Evolutionary conservation across 2,113 vertebrate species (phyloP).

Genomic region (Chaetodon auriga): DNA sequence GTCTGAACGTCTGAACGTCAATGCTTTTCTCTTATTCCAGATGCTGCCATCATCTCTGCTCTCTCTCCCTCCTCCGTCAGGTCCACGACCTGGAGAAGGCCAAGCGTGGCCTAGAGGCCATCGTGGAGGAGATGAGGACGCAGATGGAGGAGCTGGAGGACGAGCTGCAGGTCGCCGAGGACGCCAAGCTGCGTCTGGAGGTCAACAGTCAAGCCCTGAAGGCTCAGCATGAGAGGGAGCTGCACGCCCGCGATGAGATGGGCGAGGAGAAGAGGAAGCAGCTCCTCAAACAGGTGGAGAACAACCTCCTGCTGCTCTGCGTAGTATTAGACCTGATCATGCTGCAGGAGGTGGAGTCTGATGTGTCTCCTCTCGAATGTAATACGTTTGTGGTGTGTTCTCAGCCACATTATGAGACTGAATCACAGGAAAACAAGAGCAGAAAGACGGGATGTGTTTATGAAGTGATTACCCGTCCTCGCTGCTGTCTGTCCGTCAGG

Average conservation of each 20-base stretch:
- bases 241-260: constrained; percentile 91
- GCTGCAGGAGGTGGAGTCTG: not conserved
- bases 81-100: constrained; percentile 96
- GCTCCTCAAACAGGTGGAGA: constrained; percentile 91
- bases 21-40: not conserved
- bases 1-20: not conserved
- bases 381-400: too few species aligned
- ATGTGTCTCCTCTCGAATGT: not conserved
- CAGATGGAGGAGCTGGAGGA: constrained; percentile 96
- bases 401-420: too few species aligned
- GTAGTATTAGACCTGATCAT: not conserved
- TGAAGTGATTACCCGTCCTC: not conserved
- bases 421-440: not conserved
- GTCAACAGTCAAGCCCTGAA: constrained; percentile 94
- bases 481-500: constrained; percentile 74
- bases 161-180: constrained; percentile 93
- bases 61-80: constrained; percentile 69
- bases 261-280: constrained; percentile 93
- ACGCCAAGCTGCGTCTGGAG: constrained; percentile 93
- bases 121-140: constrained; percentile 93
- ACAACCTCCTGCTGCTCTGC: not conserved
- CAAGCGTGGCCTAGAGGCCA: constrained; percentile 91
- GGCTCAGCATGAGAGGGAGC: constrained; percentile 91
- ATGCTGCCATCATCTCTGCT: not conserved
- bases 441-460: not conserved